Percentiles rank a stretch among this genome's conserved stretches.
These are phyloP conservation scores for Oscheius myriophilus DNA, from an alignment of 2,888 invertebrate species.

Conservation along the genomic window DNA sequence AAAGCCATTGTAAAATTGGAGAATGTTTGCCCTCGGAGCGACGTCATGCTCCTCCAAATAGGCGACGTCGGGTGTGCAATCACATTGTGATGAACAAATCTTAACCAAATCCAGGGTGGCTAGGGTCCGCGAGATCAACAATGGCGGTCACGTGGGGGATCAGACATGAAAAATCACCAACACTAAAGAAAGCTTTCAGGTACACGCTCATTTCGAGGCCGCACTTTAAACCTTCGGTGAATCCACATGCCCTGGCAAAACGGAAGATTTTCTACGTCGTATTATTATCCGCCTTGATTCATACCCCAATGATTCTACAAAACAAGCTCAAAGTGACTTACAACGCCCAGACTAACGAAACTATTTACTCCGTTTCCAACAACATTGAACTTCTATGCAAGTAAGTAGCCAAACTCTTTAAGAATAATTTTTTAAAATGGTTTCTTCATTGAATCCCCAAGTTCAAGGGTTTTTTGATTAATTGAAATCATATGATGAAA, in stretches of 20 bases:
- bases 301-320: conserved; percentile 66
- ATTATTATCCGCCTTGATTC: conserved; percentile 57
- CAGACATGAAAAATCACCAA: background rate
- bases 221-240: conserved; percentile 34
- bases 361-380: conserved; percentile 50
- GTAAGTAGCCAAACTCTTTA: no score
- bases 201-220: conserved; percentile 61
- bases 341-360: conserved; percentile 23
- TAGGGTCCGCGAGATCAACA: background rate
- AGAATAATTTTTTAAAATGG: no score
- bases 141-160: background rate
- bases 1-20: conserved; percentile 31
- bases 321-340: conserved; percentile 32
- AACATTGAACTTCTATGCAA: conserved; percentile 60
- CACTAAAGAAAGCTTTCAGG: conserved; percentile 46
- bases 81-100: background rate
- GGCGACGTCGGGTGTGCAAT: conserved; percentile 15
- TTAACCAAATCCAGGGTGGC: conserved; percentile 6
- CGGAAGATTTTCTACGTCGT: conserved; percentile 55
- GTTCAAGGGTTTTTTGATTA: no score
- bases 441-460: no score
- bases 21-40: conserved; percentile 26
- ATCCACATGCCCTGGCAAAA: conserved; percentile 42
- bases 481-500: background rate
- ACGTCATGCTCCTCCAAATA: conserved; percentile 25